Evolutionary conservation across 2,797 vertebrate species (phyloP), one percentile per base, ranked within the genome.

Genomic region (Lates japonicus): DNA sequence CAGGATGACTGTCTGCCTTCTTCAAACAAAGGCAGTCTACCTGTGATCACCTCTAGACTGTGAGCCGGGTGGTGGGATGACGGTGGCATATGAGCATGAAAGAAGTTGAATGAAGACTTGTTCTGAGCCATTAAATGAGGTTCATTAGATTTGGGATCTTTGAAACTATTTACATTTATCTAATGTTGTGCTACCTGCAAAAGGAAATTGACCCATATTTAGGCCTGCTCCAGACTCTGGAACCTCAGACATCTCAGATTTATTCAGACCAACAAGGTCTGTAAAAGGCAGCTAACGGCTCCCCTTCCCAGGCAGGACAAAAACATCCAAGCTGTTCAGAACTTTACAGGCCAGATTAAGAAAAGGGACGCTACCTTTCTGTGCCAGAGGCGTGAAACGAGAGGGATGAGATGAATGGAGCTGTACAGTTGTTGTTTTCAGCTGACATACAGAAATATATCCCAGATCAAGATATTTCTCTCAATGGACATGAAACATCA

Each of bases 121-220:
- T 64, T 75, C 35, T 46, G 48, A 70, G 35, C n/a, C 33, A 20
- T 65, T 51, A 25, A 11, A 4, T 29, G 17, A 44, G 25, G 62
- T 65, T 52, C 22, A 70, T 58, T 29, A 39, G 31, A 69, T 35
- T 22, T 46, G n/a, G 20, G 39, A 49, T 55, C 31, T 31, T 68
- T 7, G 0, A 51, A 11, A 57, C 48, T 78, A 78, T 73, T 69
- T 63, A 81, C 51, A 70, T 49, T 6, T 66, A 13, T 62, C 22
- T 49, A 17, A 52, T 60, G 25, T 12, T 74, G 41, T 62, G 57
- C 63, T 61, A 51, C 25, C 59, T 52, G 19, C 35, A 54, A 55
- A 46, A 60, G 61, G 44, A 78, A 55, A 72, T n/a, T n/a, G 49
- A 77, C 42, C 31, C 39, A 70, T 12, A 42, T 33, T 25, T 11